Evolutionary conservation across 2,797 vertebrate genomes (phyloP), one percentile per base, ranked within the genome.

Genomic region (Melanotaenia trifasciata): DNA sequence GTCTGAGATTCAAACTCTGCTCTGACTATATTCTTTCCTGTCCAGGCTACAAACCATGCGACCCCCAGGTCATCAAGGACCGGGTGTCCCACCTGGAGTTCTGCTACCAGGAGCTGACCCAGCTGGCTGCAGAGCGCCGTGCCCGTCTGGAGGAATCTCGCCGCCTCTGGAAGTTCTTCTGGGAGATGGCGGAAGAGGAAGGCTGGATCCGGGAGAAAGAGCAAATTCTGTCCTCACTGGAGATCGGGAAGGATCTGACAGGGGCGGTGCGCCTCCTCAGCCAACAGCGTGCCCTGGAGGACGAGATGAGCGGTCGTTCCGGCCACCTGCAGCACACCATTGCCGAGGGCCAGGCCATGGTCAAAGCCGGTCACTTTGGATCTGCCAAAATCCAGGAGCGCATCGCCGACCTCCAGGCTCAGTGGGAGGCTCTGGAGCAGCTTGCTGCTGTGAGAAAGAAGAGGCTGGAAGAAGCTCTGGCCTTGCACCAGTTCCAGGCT

Each of bases 181-280:
- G 98, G 98, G 98, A 99, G 85, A 99, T 99, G 98, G 98, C 98
- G 0, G 98, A 99, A 84, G 98, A 99, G 84, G 98, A 99, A 84
- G 96, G 97, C 33, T 99, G 98, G 98, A 98, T 99, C 86, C 90
- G 97, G 20, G 98, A 99, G 89, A 98, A 99, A 86, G 98, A 99
- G 84, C 97, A 99, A 93, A 98, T 99, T 80, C 89, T 99, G 67
- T 98, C 97, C 26, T 98, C 95, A 0, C 97, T 98, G 60, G 98
- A 99, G 81, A 97, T 95, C 0, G 98, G 98, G 47, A 98, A 97
- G 85, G 98, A 99, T 80, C 92, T 99, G 72, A 99, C 98, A 0
- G 98, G 97, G 0, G 96, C 98, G 0, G 32, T 97, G 71, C 95
- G 98, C 1, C 95, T 99, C 78, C 94, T 98, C 76, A 98, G 96